Base-by-base conservation (phyloP, 2,888 invertebrate genomes). In the Tachystola acroxantha region DNA sequence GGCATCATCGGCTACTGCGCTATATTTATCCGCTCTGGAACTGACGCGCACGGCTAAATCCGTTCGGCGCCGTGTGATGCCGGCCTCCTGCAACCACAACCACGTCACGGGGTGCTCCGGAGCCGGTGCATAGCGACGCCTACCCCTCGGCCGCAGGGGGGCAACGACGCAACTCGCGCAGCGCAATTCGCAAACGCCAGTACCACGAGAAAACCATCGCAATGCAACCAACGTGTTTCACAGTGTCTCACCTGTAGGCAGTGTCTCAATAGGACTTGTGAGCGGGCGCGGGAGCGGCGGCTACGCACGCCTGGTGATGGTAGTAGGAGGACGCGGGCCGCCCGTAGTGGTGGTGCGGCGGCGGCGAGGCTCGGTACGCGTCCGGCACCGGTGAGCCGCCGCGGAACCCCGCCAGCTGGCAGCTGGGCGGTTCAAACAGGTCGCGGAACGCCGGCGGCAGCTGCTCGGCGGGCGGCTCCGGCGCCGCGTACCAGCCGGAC, bases 281-380 rank as follows among this genome's bases (percentile, higher is more conserved):
- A 34, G 84, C 81, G 33, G 82, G 75, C 33, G 84, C 69, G 24
- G 85, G 82, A 34, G 72, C 84, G 27, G 85, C 84, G 32, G 88
- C 89, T 32, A 89, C 89, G 70, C 90, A 90, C 47, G 90, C 89
- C 64, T 89, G 90, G 53, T 90, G 90, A 50, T 90, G 89, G 43
- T 89, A 84, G 52, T 88, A 82, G 24, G 85, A 72, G 28, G 84
- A 80, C 30, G 81, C 81, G 10, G 85, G 79, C 37, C 88, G 51
- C 58, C 82, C 72, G 60, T 86, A 74, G 71, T 85, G 80, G 39
- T 89, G 84, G 42, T 88, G 82, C 22, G 80, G 79, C 37, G 84
- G 81, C 3, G 89, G 69, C 42, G 82, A 72, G 29, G 77, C 63
- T 51, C 85, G 77, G 49, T 88, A 84, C 0, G 66, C 68, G 40